phyloP scores from a whole-genome alignment of 2,888 invertebrate genomes.

The Acheta domesticus region DNA sequence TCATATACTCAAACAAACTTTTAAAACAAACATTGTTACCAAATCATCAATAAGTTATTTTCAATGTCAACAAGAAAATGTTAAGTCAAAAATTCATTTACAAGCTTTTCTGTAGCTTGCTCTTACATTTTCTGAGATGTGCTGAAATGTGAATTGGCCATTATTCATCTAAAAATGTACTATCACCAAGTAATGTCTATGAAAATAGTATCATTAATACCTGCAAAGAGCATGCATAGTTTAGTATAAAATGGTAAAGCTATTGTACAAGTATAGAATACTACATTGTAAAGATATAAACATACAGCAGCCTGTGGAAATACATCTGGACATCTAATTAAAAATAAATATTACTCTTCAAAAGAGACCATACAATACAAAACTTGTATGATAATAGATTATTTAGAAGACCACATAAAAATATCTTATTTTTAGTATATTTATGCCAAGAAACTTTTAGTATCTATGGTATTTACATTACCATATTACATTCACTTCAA shows the following conservation, averaged over 20 bases:
- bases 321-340: background rate
- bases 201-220: constrained; percentile 6
- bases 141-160: constrained; percentile 9
- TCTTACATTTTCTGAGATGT: background rate
- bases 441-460: constrained; percentile 7
- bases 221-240: constrained; percentile 7
- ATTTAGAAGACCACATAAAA: background rate
- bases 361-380: background rate
- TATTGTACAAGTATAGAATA: constrained; percentile 9
- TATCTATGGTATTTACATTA: background rate
- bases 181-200: constrained; percentile 4
- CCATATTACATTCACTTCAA: background rate
- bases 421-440: background rate
- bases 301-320: constrained; percentile 18
- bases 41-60: background rate
- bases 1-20: background rate
- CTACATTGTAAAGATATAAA: background rate
- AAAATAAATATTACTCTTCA: constrained; percentile 18
- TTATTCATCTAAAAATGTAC: background rate
- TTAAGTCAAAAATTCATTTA: background rate
- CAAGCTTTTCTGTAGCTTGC: background rate
- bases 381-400: background rate
- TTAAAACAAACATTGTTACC: background rate
- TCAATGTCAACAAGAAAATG: too few species aligned
- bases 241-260: constrained; percentile 18